Conservation (phyloP, 2,888 invertebrate genomes). For the Drosophila mulleri region DNA sequence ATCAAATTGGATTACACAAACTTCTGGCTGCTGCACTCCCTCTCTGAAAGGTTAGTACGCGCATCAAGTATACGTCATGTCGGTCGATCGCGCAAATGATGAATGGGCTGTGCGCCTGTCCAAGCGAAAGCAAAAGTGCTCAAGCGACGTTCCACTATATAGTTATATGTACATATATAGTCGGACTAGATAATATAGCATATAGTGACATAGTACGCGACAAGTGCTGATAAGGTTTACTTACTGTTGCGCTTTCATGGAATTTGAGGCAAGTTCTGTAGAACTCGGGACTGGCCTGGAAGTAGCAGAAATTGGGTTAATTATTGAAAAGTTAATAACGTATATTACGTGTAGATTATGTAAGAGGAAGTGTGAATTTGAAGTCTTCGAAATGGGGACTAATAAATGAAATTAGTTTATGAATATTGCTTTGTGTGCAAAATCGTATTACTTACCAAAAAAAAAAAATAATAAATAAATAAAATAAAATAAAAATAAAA, state of each 20-base stretch:
- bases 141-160: conserved; percentile 31
- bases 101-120: conserved; percentile 33
- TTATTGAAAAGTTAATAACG: not conserved
- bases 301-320: conserved; percentile 20
- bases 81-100: conserved; percentile 23
- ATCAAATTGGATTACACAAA: conserved; percentile 77
- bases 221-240: conserved; percentile 32
- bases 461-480: too few relatives aligned
- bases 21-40: conserved; percentile 71
- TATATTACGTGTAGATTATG: not conserved
- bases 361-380: not conserved
- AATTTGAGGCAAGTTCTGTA: conserved; percentile 3
- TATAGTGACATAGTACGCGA: conserved; percentile 16
- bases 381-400: too few relatives aligned
- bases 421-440: too few relatives aligned
- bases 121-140: conserved; percentile 67
- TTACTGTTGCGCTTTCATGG: conserved; percentile 11
- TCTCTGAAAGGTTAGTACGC: conserved; percentile 74
- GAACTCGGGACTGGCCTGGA: conserved; percentile 1
- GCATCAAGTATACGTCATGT: conserved; percentile 30
- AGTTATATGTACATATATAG: not conserved
- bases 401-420: too few relatives aligned
- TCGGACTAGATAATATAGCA: conserved; percentile 30
- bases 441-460: too few relatives aligned
- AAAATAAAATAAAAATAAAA: too few relatives aligned